Percentiles rank a stretch among this genome's conserved stretches.
phyloP scores from a whole-genome alignment of 2,888 invertebrate species.

The Herminia tarsipennalis region DNA sequence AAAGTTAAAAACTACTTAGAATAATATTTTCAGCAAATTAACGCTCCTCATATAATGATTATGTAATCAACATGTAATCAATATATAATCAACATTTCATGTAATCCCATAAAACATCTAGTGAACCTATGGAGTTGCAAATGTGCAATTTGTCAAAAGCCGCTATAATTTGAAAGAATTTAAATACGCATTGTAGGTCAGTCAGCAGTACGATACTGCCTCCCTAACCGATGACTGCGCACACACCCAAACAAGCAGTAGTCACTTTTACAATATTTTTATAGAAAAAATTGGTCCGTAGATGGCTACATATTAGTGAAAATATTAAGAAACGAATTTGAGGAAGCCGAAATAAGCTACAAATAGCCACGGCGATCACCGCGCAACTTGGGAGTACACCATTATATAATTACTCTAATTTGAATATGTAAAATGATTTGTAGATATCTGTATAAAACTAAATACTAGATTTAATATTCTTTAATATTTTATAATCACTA shows the following conservation, averaged over 20 bases:
- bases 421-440: conserved; percentile 58
- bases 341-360: conserved; percentile 40
- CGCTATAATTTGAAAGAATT: not conserved
- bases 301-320: conserved; percentile 36
- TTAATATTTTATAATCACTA: conserved; percentile 46
- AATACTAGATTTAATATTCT: conserved; percentile 58
- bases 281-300: conserved; percentile 49
- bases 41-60: conserved; percentile 19
- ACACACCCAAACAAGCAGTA: conserved; percentile 12
- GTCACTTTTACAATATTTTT: conserved; percentile 29
- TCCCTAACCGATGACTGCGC: conserved; percentile 2
- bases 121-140: not conserved
- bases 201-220: not conserved
- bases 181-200: not conserved
- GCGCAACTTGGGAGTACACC: conserved; percentile 22
- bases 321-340: conserved; percentile 26
- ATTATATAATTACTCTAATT: conserved; percentile 42
- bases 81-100: conserved; percentile 3
- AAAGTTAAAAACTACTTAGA: conserved; percentile 29
- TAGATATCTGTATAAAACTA: conserved; percentile 68
- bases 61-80: not conserved
- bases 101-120: not conserved
- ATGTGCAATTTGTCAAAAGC: conserved; percentile 2
- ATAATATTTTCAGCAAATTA: conserved; percentile 23
- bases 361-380: conserved; percentile 12